Conservation (phyloP, 2,888 invertebrate species). For the Fabriciana adippe region DNA sequence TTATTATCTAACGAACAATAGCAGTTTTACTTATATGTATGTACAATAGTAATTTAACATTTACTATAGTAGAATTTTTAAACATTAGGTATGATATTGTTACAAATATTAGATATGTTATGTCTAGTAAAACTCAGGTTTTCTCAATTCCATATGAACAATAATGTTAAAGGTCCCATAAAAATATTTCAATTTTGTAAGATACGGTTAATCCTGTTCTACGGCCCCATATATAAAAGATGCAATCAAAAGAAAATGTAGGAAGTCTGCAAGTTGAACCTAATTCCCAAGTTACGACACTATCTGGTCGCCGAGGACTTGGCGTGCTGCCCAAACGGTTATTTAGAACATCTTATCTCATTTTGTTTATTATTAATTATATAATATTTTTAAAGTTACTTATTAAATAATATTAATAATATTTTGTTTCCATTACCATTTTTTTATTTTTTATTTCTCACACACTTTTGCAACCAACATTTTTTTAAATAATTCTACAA, state of each 20-base stretch:
- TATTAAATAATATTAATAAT: not conserved
- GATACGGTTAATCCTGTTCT: constrained; percentile 24
- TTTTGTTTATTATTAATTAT: constrained; percentile 40
- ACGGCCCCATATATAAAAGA: constrained; percentile 35
- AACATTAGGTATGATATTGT: too few species aligned
- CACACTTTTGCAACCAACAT: too few species aligned
- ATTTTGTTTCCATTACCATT: not conserved
- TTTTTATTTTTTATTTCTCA: too few species aligned
- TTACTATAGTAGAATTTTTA: too few species aligned
- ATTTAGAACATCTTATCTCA: constrained; percentile 35
- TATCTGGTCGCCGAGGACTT: constrained; percentile 38
- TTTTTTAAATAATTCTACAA: too few species aligned
- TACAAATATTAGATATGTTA: too few species aligned
- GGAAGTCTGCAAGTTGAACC: constrained; percentile 43
- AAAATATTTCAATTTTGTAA: constrained; percentile 15
- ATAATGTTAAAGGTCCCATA: constrained; percentile 10
- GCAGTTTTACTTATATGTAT: too few species aligned
- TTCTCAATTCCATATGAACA: not conserved
- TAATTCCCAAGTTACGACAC: constrained; percentile 41
- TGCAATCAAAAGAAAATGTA: constrained; percentile 46
- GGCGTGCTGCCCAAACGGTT: constrained; percentile 42
- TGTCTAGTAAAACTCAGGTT: too few species aligned
- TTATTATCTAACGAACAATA: too few species aligned
- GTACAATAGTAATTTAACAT: too few species aligned
- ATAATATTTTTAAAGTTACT: constrained; percentile 2